Base-by-base conservation (phyloP, 2,888 invertebrate species). In the Eledone cirrhosa region DNA sequence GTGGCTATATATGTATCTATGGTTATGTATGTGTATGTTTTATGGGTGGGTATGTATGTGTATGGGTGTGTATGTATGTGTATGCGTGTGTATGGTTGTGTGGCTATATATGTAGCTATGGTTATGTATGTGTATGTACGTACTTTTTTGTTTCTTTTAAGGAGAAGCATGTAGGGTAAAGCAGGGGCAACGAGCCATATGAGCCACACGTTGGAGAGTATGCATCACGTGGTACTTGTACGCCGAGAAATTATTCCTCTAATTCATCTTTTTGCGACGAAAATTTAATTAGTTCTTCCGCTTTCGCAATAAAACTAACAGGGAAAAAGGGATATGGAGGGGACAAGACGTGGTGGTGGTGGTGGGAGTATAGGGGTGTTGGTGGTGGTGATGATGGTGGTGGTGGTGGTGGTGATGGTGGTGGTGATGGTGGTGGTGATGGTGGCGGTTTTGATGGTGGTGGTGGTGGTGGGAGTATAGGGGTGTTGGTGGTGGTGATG, bases 211-310 rank as follows among this genome's bases (percentile, higher is more conserved):
- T 72, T 72, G 72, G 22, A 72, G 31, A 72, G 72, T 72, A 72
- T 72, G 72, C 72, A 72, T 72, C 72, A 41, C 33, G 22, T 22
- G 33, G 33, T 72, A 72, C 72, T 72, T 72, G 41, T 72, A 41
- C 72, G 33, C 41, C 31, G n/a, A 72, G 72, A 72, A 72, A 72
- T 72, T 72, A 72, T 72, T 33, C 41, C 72, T 33, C 33, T 72
- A 72, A 72, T 72, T 72, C 31, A 41, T 72, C 72, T 72, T 72
- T 72, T 41, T 72, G 72, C 72, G 33, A 72, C 72, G n/a, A 33
- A 72, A n/a, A 72, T 72, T 72, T 72, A 72, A 72, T 72, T 72
- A 72, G 31, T 72, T 33, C 33, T 69, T 69, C 69, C 69, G 31
- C 33, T 69, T 69, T 41, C 31, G 72, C 72, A 72, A 41, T 72